phyloP scores from a whole-genome alignment of 37 sponge, comb jelly and placozoan species.

The Chondrosia reniformis region DNA sequence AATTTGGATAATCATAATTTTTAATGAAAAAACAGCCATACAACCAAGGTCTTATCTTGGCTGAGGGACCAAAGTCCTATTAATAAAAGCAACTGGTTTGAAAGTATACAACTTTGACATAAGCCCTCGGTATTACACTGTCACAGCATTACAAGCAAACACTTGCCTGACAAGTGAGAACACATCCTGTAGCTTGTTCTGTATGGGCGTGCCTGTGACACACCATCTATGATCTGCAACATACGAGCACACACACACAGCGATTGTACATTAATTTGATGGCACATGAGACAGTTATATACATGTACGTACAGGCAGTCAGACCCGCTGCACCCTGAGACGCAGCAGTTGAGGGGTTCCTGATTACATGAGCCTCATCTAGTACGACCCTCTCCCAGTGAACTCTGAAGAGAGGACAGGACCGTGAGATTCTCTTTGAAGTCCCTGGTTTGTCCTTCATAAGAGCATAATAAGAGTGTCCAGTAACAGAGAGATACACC shows the following conservation, averaged over 20 bases:
- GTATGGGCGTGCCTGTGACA: slow-evolving; percentile 79
- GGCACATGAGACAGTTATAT: background rate
- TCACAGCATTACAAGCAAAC: background rate
- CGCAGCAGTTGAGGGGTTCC: slow-evolving; percentile 59
- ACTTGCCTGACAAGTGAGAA: slow-evolving; percentile 60
- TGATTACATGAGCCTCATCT: slow-evolving; percentile 76
- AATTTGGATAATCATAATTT: too few relatives aligned
- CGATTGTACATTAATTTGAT: background rate
- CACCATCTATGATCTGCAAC: slow-evolving; percentile 62
- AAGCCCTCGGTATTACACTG: background rate
- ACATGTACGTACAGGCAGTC: slow-evolving; percentile 36
- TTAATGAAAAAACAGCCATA: too few relatives aligned
- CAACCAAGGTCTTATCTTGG: too few relatives aligned
- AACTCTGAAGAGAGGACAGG: slow-evolving; percentile 39
- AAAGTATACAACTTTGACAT: too few relatives aligned
- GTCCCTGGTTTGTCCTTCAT: background rate
- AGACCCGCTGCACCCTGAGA: slow-evolving; percentile 48
- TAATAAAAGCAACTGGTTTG: too few relatives aligned
- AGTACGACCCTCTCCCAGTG: slow-evolving; percentile 72
- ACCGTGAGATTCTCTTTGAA: background rate
- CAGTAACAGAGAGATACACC: background rate
- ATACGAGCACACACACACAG: slow-evolving; percentile 6
- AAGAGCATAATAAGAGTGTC: background rate
- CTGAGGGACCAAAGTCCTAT: too few relatives aligned
- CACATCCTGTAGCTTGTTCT: slow-evolving; percentile 71